Conservation (phyloP, 1,140 invertebrate species). For the Drosophila nigromelanica region DNA sequence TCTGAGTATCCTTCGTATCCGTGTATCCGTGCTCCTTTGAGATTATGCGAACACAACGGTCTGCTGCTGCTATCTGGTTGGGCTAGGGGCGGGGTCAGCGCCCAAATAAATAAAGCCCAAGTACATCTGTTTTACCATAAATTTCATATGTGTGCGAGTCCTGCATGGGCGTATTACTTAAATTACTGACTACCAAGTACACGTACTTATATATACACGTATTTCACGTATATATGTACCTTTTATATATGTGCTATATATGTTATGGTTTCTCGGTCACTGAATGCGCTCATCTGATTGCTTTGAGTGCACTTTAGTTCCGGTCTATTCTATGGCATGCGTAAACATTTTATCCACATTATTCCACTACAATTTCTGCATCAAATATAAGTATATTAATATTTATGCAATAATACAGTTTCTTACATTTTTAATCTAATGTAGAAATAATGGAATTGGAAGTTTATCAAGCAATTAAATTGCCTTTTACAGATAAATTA, state of each 20-base stretch:
- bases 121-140: slow-evolving; percentile 80
- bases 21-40: slow-evolving; percentile 53
- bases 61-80: background rate
- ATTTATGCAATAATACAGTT: background rate
- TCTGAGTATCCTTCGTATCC: slow-evolving; percentile 12
- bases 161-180: slow-evolving; percentile 32
- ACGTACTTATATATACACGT: background rate
- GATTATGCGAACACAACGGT: slow-evolving; percentile 63
- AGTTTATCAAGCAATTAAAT: too few relatives aligned
- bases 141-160: slow-evolving; percentile 40
- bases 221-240: slow-evolving; percentile 7
- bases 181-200: slow-evolving; percentile 26
- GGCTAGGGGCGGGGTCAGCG: slow-evolving; percentile 10
- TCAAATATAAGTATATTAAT: background rate
- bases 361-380: slow-evolving; percentile 2
- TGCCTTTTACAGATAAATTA: too few relatives aligned
- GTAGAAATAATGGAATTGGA: too few relatives aligned
- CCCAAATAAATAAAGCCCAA: slow-evolving; percentile 73
- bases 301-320: slow-evolving; percentile 12
- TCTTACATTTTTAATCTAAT: too few relatives aligned
- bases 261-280: slow-evolving; percentile 21
- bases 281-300: slow-evolving; percentile 29
- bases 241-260: slow-evolving; percentile 6
- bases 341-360: background rate
- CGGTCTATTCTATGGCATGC: background rate